phyloP scores from a whole-genome alignment of 2,113 vertebrate genomes.

The Psittacara wagleri region DNA sequence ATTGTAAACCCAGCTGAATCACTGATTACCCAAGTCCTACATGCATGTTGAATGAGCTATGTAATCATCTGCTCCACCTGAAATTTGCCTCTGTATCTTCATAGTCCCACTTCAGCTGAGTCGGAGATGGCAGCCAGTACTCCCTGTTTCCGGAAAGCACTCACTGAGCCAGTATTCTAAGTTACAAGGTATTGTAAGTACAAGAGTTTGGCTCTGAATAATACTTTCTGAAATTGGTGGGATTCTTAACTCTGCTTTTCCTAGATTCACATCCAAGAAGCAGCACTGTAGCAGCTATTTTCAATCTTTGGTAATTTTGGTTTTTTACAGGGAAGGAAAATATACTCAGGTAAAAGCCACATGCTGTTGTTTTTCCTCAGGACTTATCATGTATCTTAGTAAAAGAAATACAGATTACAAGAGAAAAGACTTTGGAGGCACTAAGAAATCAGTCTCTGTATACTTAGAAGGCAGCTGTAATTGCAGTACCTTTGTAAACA shows the following conservation, averaged over 20 bases:
- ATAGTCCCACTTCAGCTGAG: background rate
- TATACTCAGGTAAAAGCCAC: background rate
- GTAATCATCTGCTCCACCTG: background rate
- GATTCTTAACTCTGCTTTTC: background rate
- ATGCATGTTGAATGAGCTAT: background rate
- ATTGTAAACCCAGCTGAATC: background rate
- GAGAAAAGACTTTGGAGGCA: background rate
- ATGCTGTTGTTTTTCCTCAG: background rate
- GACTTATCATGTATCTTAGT: background rate
- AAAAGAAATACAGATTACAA: background rate
- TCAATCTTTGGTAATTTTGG: background rate
- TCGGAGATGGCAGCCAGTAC: background rate
- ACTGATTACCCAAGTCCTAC: background rate
- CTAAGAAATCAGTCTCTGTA: background rate
- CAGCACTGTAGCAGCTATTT: background rate
- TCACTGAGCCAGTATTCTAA: background rate
- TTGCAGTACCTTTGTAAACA: slow-evolving; percentile 1
- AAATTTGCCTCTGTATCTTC: background rate
- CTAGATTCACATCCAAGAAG: background rate
- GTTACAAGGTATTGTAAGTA: background rate
- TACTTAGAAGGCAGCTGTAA: background rate
- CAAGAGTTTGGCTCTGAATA: background rate
- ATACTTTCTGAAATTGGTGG: background rate
- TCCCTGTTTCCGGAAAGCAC: background rate
- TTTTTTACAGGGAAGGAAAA: background rate